Evolutionary conservation across 1,140 invertebrate species (phyloP).

Genomic region (Zophobas atratus): DNA sequence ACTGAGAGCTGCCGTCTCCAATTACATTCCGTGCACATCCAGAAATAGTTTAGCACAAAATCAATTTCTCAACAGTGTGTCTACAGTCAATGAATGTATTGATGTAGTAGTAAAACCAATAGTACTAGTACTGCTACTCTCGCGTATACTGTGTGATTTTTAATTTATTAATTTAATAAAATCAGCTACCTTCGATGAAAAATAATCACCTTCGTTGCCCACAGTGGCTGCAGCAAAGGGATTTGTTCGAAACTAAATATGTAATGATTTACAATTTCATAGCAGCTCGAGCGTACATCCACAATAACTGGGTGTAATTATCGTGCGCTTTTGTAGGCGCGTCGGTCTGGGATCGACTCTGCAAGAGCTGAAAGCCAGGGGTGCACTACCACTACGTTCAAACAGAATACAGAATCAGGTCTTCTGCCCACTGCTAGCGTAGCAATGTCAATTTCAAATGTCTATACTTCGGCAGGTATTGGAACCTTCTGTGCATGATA

Average conservation of each 20-base stretch:
- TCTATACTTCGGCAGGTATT: slow-evolving; percentile 49
- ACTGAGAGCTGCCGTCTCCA: slow-evolving; percentile 40
- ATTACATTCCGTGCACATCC: slow-evolving; percentile 45
- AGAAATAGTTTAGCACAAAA: slow-evolving; percentile 46
- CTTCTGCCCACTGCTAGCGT: slow-evolving; percentile 43
- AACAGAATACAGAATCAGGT: slow-evolving; percentile 45
- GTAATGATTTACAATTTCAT: slow-evolving; percentile 42
- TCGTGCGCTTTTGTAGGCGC: slow-evolving; percentile 40
- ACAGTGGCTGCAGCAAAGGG: slow-evolving; percentile 22
- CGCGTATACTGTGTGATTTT: neutral
- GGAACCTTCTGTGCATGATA: slow-evolving; percentile 45
- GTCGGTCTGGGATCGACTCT: slow-evolving; percentile 40
- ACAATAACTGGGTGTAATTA: slow-evolving; percentile 43
- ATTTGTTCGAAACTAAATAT: slow-evolving; percentile 38
- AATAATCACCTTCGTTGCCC: neutral
- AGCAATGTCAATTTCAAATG: slow-evolving; percentile 48
- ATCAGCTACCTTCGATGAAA: too few relatives aligned
- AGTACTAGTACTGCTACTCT: neutral
- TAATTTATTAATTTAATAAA: too few relatives aligned
- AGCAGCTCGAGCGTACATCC: slow-evolving; percentile 40
- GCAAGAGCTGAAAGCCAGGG: slow-evolving; percentile 39
- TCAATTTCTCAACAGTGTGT: slow-evolving; percentile 34
- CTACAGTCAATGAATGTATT: slow-evolving; percentile 31
- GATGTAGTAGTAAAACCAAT: slow-evolving; percentile 20
- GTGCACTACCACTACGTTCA: slow-evolving; percentile 43